These are phyloP conservation scores for Notolepis coatsorum DNA, from an alignment of 2,797 vertebrate species.

Conservation along the genomic window DNA sequence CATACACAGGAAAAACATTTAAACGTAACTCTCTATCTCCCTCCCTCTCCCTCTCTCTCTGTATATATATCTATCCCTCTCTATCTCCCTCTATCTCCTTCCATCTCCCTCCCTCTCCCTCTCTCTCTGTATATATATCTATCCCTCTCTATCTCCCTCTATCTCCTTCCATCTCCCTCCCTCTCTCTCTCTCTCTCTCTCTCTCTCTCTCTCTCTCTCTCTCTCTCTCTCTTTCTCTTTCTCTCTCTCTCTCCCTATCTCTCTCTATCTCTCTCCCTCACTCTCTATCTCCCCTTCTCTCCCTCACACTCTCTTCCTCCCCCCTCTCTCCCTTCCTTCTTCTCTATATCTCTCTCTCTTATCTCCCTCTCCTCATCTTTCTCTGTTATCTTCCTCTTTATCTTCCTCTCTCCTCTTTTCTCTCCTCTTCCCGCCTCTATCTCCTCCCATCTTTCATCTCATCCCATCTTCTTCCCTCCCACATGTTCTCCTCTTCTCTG, in stretches of 20 bases:
- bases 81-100: not conserved
- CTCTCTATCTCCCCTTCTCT: no score
- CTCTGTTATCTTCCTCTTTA: not conserved
- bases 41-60: no score
- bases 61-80: no score
- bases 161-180: conserved; percentile 14
- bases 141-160: conserved; percentile 1
- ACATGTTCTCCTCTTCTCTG: not conserved
- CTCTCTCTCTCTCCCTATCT: not conserved
- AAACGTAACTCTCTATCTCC: no score
- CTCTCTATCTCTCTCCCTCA: not conserved
- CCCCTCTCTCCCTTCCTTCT: conserved; percentile 6
- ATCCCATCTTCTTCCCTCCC: not conserved
- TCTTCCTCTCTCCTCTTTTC: conserved; percentile 11
- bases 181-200: no score
- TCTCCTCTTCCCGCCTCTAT: not conserved
- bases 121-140: conserved; percentile 7
- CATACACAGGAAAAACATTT: no score
- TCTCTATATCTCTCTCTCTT: not conserved
- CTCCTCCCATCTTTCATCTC: not conserved
- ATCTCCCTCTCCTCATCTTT: conserved; percentile 17
- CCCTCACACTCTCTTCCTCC: no score
- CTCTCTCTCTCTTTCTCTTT: conserved; percentile 5
- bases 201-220: not conserved
- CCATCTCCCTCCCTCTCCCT: conserved; percentile 8